Base-by-base conservation (phyloP, 2,113 vertebrate genomes). In the Crocuta crocuta region DNA sequence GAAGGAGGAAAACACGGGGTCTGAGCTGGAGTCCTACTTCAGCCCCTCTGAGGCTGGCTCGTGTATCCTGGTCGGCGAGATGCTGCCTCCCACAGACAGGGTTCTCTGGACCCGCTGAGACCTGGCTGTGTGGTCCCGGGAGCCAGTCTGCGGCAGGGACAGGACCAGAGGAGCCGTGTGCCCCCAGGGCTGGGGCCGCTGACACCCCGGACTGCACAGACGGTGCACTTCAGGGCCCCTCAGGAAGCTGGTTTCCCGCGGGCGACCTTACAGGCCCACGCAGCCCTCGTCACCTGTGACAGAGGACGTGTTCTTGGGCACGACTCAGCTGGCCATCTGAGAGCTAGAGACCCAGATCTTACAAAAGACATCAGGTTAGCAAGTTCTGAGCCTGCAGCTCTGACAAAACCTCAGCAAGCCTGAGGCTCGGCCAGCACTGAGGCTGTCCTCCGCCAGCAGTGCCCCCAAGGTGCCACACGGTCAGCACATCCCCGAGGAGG, bases 231-330 rank as follows among this genome's bases (percentile, higher is more conserved):
- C 12, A 53, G 71, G 53, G 63, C 39, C 63, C 0, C 76, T 43
- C 35, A 4, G 39, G 58, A 74, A 68, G 31, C 15, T 1, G 4
- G 16, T 68, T 43, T 80, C 17, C 71, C 15, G 0, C 2, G 0
- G 53, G 63, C 0, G 7, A 82, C 7, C 39, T n/a, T 2, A 4
- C 1, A 33, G 31, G 24, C 63, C 79, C 79, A 4, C 2, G 50
- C 10, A 26, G 28, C n/a, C 58, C 15, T 66, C 0, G 0, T n/a
- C 58, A 31, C 45, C 9, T 0, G 0, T 7, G 16, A 68, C 28
- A 45, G 35, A 76, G 1, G 23, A n/a, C 2, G 1, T 4, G 7
- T 55, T 10, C 90, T 33, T 1, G 0, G 26, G 23, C n/a, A 50
- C 4, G 10, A n/a, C 61, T 63, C 28, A 10, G 45, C 45, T 15